Conservation (phyloP, 2,113 vertebrate species). For the Apaloderma vittatum region DNA sequence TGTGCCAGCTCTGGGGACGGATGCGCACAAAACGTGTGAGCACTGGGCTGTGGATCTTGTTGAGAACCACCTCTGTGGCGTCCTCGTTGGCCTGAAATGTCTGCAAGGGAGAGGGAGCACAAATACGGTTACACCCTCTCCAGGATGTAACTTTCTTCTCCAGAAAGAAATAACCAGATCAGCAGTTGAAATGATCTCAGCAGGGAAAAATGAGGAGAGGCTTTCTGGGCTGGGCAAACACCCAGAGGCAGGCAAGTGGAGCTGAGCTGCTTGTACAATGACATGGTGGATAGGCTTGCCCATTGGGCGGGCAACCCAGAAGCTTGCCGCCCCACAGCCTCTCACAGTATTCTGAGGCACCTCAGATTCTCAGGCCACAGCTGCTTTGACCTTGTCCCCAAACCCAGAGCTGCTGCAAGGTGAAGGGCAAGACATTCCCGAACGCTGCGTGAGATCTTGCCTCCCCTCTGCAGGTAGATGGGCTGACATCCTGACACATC, state of each 20-base stretch:
- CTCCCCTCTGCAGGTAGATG: fast-evolving
- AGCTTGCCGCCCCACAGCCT: not conserved
- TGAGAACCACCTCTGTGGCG: conserved; percentile 92
- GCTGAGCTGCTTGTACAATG: not conserved
- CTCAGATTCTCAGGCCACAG: not conserved
- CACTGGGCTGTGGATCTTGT: conserved; percentile 91
- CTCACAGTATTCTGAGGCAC: fast-evolving
- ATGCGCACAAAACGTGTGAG: conserved; percentile 93
- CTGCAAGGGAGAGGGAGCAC: conserved; percentile 65
- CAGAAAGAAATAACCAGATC: not conserved
- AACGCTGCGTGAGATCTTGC: not conserved
- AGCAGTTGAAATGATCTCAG: not conserved
- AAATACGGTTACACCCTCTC: not conserved
- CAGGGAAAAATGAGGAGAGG: not conserved
- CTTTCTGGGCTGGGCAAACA: not conserved
- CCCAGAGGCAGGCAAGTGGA: not conserved
- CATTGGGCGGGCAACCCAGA: not conserved
- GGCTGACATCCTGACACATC: not conserved
- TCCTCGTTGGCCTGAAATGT: conserved; percentile 93
- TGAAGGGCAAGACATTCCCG: not conserved
- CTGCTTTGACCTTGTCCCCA: not conserved
- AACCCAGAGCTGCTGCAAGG: not conserved
- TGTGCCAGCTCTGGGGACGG: conserved; percentile 93
- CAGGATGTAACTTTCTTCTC: not conserved
- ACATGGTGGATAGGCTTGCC: not conserved